Base-by-base conservation (phyloP, 2,888 invertebrate genomes). In the Phyto melanocephala region DNA sequence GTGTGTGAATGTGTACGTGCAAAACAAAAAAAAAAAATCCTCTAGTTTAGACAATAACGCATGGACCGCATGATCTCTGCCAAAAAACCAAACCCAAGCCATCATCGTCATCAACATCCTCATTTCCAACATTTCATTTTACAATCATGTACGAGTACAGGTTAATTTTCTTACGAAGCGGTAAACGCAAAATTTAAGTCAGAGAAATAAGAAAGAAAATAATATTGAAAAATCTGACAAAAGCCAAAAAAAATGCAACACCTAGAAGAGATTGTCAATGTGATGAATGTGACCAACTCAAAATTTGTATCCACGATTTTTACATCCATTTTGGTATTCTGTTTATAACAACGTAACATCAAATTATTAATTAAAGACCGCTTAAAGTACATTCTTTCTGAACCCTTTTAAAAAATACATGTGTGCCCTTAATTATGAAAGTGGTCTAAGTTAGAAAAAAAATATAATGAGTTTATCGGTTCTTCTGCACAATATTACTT, bases 1-100 rank as follows among this genome's bases (percentile, higher is more conserved):
- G 2, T 15, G 11, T 50, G 56, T 72, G 28, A 42, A 15, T 71
- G 54, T 54, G 62, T n/a, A n/a, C n/a, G n/a, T n/a, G n/a, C n/a
- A n/a, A n/a, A n/a, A n/a, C n/a, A 63, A 35, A 60, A 17, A 67
- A 60, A 58, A 74, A 67, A 62, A 60, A 54, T 60, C 45, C 52
- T 80, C 72, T 45, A 60, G 60, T 74, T 80, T 60, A 74, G 67
- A 68, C 72, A 72, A 75, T 79, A 82, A 82, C 79, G 82, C 82
- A 68, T 82, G 82, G 54, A 67, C 60, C 58, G 65, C 75, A 65
- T 82, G 71, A 79, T 75, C 82, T 67, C 42, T 70, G 70, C 70
- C 60, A 45, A 76, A 72, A 78, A 65, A 3, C 62, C 56, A 71
- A 72, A 71, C 65, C 71, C 52, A 63, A 70, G 17, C 22, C 60